Evolutionary conservation across 2,797 vertebrate species (phyloP).

Genomic region (Galagoides demidoff): DNA sequence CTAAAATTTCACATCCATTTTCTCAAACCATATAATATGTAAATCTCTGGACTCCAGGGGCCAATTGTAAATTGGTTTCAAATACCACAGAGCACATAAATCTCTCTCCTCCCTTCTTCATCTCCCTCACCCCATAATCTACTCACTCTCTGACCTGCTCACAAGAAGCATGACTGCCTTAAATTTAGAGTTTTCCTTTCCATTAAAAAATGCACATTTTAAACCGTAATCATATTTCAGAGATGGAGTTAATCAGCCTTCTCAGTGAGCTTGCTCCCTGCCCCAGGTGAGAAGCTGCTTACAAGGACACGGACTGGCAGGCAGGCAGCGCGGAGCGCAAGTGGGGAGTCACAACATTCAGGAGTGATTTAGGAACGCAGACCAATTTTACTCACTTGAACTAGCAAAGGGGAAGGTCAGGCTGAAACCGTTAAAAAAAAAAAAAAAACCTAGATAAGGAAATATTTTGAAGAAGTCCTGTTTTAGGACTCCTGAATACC

Average conservation of each 20-base stretch:
- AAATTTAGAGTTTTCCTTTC: constrained; percentile 68
- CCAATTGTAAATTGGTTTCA: constrained; percentile 66
- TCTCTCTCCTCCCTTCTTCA: constrained; percentile 45
- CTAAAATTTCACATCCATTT: constrained; percentile 49
- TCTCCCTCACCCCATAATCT: constrained; percentile 39
- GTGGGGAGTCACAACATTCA: constrained; percentile 21
- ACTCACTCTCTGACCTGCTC: constrained; percentile 66
- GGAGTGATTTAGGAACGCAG: constrained; percentile 55
- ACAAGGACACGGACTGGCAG: neutral
- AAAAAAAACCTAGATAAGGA: constrained; percentile 56
- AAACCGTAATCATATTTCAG: constrained; percentile 48
- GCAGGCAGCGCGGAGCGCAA: neutral
- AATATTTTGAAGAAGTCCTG: constrained; percentile 60
- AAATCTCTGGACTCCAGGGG: constrained; percentile 55
- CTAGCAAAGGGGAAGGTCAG: constrained; percentile 48
- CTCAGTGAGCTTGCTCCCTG: neutral
- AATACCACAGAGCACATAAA: constrained; percentile 66
- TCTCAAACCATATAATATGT: constrained; percentile 48
- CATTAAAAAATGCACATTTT: constrained; percentile 58
- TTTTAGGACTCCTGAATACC: constrained; percentile 40
- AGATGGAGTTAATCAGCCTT: neutral
- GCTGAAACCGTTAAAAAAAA: constrained; percentile 45
- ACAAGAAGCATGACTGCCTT: constrained; percentile 61
- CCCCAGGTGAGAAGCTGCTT: constrained; percentile 16
- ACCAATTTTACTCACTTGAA: constrained; percentile 60